Evolutionary conservation across 2,888 invertebrate genomes (phyloP), one percentile per base, ranked within the genome.

Genomic region (Athalia cordata): DNA sequence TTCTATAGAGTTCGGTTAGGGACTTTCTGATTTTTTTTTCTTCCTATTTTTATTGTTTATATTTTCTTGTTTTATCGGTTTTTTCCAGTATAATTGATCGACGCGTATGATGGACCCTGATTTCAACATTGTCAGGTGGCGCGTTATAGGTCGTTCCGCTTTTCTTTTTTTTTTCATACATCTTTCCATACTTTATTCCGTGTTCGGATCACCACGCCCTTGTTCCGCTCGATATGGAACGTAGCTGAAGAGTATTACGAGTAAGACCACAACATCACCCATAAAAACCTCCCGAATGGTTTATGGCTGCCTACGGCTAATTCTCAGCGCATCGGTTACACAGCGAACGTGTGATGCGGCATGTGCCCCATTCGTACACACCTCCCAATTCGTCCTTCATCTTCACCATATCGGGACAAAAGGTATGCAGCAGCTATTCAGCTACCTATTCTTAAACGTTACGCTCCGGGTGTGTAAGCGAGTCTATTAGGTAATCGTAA

Each of bases 401-500:
- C 66, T 45, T 9, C 59, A n/a, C 11, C 9, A n/a, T 66, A 49
- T 49, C 13, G n/a, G 15, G 49, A 66, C 49, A 13, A 55, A 55
- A 55, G 68, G 29, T 29, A 29, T 68, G 29, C 68, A 52, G 29
- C 43, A 55, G 43, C 8, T 13, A 15, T 66, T 66, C 49, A 15
- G 47, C 66, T 47, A 47, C 66, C 49, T 49, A 49, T 64, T 45
- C 4, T 45, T 45, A 3, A 6, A 8, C 68, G 72, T 72, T 47
- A 72, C 72, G 72, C 72, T 59, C 47, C 72, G 49, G 49, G 9
- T 50, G 5, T 15, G 50, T 70, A 9, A 45, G 50, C 70, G 52
- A 80, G 80, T 82, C 79, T 81, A 82, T 83, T 83, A 83, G 81
- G 81, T 83, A 77, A 76, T 80, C 82, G 78, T 81, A 81, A 82